Evolutionary conservation across 2,888 invertebrate genomes (phyloP), one percentile per base, ranked within the genome.

Genomic region (Coleophora deauratella): DNA sequence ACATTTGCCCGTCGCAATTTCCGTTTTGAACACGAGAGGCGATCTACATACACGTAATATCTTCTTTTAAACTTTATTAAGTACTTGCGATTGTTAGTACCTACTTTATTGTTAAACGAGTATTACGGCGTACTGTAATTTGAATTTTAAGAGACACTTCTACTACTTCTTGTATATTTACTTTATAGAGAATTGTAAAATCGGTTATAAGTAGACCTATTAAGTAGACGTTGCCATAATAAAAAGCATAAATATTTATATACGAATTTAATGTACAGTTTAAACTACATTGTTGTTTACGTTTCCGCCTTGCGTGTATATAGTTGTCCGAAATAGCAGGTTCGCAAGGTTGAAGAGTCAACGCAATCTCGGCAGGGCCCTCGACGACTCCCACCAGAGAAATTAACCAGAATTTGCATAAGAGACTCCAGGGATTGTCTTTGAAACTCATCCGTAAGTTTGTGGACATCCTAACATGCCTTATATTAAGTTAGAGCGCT

Each of bases 361-460:
- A 74, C 70, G 67, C 74, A 76, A 78, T 78, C 71, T 75, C 63
- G 60, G 61, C 65, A 72, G 64, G 72, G 71, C 72, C 76, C 66
- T 72, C 56, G 62, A 72, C 59, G 76, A 73, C 72, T 72, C 71
- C 70, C 73, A 72, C 78, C 70, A 70, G 75, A 75, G 78, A 76
- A 81, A 79, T 80, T 79, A 78, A 77, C 66, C 66, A 57, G 70
- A 70, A 80, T 80, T 82, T 79, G 72, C 81, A 80, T 82, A 79
- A 80, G 76, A 74, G 75, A 74, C 72, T 71, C 74, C 50, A 59
- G 75, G 72, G 80, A 71, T 64, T 66, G 68, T 68, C 77, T 79
- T 77, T 74, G 78, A 72, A 77, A 76, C 72, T 79, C 57, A 57
- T 60, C 70, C 52, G 62, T 57, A 71, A 77, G 72, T 79, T 75